A percentile compares a stretch with the other conserved stretches of the same genome.
These are phyloP conservation scores for Pissodes strobi DNA, from an alignment of 1,140 invertebrate genomes.

Conservation along the genomic window DNA sequence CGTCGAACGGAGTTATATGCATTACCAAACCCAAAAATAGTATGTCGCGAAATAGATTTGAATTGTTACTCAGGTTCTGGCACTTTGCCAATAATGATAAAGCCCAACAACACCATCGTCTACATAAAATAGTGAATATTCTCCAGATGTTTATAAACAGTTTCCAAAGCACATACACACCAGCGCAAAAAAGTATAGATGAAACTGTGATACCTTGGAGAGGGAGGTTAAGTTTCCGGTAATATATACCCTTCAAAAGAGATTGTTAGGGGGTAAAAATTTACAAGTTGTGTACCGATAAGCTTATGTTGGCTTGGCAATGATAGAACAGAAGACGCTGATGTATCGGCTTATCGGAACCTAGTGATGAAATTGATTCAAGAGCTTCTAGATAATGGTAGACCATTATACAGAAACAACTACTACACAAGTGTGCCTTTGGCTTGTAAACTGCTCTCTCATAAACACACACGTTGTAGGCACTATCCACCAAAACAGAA, in stretches of 20 bases:
- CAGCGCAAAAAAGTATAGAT: constrained; percentile 1
- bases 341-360: constrained; percentile 20
- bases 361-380: constrained; percentile 20
- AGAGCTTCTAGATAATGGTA: constrained; percentile 20
- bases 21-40: background rate
- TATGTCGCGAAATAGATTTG: too few species aligned
- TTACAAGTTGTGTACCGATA: constrained; percentile 38
- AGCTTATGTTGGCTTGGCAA: constrained; percentile 26
- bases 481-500: too few species aligned
- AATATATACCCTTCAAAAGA: too few species aligned
- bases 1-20: background rate
- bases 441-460: constrained; percentile 35
- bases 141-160: constrained; percentile 6
- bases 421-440: constrained; percentile 56
- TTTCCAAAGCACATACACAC: constrained; percentile 40
- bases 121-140: constrained; percentile 11
- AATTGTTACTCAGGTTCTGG: constrained; percentile 14
- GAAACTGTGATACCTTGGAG: too few species aligned
- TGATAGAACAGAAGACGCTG: too few species aligned
- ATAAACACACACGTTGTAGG: too few species aligned
- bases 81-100: constrained; percentile 25
- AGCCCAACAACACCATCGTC: constrained; percentile 2
- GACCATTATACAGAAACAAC: too few species aligned
- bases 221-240: constrained; percentile 46
- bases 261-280: constrained; percentile 50